phyloP scores from a whole-genome alignment of 2,797 vertebrate species.

The Gallinago nigripennis region DNA sequence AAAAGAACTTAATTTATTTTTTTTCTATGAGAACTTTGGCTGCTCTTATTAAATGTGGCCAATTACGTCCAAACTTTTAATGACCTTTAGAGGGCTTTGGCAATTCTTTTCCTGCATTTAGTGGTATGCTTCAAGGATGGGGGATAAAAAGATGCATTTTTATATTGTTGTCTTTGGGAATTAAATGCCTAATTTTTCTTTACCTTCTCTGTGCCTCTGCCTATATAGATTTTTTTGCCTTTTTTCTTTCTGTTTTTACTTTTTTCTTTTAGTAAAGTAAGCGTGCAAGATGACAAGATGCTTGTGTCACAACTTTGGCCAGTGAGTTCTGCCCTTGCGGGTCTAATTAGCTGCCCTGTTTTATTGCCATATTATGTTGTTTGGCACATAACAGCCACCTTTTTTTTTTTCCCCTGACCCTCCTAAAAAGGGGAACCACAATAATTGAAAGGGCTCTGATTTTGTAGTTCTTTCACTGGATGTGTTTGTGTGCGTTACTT shows the following conservation, averaged over 20 bases:
- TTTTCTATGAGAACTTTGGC: background rate
- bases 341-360: background rate
- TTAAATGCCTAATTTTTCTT: background rate
- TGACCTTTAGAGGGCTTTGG: fast-evolving
- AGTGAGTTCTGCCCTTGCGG: background rate
- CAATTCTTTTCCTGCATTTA: background rate
- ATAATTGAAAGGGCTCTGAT: background rate
- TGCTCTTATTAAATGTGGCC: background rate
- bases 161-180: background rate
- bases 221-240: background rate
- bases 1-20: background rate
- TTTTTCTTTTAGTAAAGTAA: background rate
- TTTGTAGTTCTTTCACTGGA: background rate
- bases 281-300: background rate
- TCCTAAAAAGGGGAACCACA: background rate
- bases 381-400: background rate
- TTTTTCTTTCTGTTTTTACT: background rate
- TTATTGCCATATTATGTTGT: background rate
- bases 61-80: background rate
- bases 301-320: background rate
- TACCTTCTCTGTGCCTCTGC: background rate
- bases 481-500: background rate
- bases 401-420: background rate
- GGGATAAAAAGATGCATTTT: background rate
- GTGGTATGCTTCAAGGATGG: background rate